Percentiles rank a stretch among this genome's conserved stretches.
phyloP scores from a whole-genome alignment of 2,113 vertebrate genomes.

The Fregata magnificens region DNA sequence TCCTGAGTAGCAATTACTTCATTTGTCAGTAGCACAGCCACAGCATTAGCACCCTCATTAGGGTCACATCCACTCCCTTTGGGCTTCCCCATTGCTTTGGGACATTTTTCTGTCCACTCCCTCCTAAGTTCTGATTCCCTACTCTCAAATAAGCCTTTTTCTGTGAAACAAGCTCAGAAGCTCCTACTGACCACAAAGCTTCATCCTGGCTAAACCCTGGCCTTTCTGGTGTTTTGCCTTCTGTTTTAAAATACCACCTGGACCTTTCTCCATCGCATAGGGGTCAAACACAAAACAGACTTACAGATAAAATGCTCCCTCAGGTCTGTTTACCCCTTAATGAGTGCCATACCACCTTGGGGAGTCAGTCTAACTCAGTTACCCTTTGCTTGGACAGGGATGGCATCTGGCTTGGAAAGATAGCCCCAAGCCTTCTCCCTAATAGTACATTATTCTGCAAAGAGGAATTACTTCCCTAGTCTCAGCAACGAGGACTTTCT shows the following conservation, averaged over 20 bases:
- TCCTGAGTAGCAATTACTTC: neutral
- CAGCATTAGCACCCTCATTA: neutral
- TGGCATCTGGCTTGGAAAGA: neutral
- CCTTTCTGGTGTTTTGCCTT: neutral
- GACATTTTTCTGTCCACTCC: neutral
- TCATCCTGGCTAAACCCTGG: neutral
- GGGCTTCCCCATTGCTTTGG: neutral
- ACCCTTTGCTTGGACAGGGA: neutral
- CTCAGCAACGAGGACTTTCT: neutral
- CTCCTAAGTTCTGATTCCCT: neutral
- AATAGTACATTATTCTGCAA: neutral
- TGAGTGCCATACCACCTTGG: neutral
- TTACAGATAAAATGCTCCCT: neutral
- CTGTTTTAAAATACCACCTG: neutral
- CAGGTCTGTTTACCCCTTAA: neutral
- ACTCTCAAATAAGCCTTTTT: neutral
- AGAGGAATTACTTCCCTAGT: neutral
- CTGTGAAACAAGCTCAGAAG: neutral
- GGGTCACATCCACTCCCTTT: neutral
- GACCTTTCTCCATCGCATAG: neutral
- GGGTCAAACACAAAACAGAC: neutral
- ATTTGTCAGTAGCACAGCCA: neutral
- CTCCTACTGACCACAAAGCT: neutral
- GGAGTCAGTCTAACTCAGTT: neutral
- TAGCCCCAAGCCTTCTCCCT: neutral